Base-by-base conservation (phyloP, 2,113 vertebrate genomes). In the Platanista minor region DNA sequence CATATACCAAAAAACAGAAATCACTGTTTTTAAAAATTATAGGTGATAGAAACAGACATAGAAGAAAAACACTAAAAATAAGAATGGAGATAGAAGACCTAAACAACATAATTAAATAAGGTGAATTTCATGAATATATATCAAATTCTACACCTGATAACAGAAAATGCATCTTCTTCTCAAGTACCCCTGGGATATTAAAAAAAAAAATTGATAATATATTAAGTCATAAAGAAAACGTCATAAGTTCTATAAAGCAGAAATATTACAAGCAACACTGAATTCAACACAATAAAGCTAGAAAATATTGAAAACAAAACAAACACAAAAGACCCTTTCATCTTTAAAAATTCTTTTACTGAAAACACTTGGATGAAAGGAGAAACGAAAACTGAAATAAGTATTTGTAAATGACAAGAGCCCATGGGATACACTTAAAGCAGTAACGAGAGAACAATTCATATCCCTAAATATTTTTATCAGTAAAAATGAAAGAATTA, bases 401-500 rank as follows among this genome's bases (percentile, higher is more conserved):
- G 25, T 43, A 39, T 78, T 90, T 62, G 15, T 71, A 52, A 72
- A 75, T 61, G 49, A 77, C 27, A 83, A 83, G 15, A 72, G 41
- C 67, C 14, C 84, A 80, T 33, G 23, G 33, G 3, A n/a, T 43
- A 78, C 67, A 91, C 21, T 88, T 89, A 75, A 72, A 87, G 43
- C 64, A 67, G n/a, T 90, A 54, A 54, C 49, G 4, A 72, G 5
- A 89, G 52, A 36, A 92, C 94, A 86, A 21, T 71, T 67, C 49
- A 0, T 69, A 74, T 75, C 49, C 69, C 15, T 88, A 29, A 84
- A 84, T 7, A 95, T 4, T 71, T 83, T 75, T 52, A 72, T 25
- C 27, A 84, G 39, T 89, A 80, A 92, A 95, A 92, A 77, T 64
- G 6, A 87, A 84, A 87, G 43, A 86, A 87, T 46, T 64, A 80